A percentile compares a stretch with the other conserved stretches of the same genome.
Conservation (phyloP, 2,797 vertebrate genomes). For the Orientallactaga sibirica region DNA sequence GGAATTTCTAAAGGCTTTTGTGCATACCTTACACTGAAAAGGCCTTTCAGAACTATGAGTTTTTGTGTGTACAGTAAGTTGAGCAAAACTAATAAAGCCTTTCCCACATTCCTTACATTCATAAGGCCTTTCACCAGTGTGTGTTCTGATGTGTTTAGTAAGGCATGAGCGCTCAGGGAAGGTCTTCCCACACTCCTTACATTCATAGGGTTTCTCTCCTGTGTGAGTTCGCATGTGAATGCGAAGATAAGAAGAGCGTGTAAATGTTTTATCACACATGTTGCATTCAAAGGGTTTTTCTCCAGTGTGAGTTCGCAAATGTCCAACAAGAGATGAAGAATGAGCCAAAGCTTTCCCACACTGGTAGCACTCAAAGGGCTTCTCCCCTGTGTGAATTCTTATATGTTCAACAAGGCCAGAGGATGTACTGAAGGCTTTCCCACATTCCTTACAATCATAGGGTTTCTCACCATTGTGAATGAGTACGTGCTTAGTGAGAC, state of each 20-base stretch:
- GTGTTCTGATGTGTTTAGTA: conserved; percentile 74
- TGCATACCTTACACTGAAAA: conserved; percentile 63
- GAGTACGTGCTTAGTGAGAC: conserved; percentile 61
- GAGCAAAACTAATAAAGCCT: conserved; percentile 76
- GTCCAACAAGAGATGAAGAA: conserved; percentile 46
- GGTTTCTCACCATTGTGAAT: conserved; percentile 66
- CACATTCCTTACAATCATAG: conserved; percentile 50
- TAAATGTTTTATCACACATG: conserved; percentile 60
- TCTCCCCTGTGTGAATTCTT: conserved; percentile 57
- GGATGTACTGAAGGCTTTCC: conserved; percentile 54
- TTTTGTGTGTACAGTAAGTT: conserved; percentile 77
- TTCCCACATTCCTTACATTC: conserved; percentile 81
- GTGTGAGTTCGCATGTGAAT: conserved; percentile 61
- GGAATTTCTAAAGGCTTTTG: conserved; percentile 65
- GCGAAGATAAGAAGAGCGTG: conserved; percentile 47
- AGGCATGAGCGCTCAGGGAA: conserved; percentile 79
- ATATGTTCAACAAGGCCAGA: conserved; percentile 57
- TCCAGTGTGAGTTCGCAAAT: conserved; percentile 59
- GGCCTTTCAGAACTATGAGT: conserved; percentile 74
- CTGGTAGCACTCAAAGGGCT: conserved; percentile 50
- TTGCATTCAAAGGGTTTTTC: conserved; percentile 62
- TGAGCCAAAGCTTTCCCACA: conserved; percentile 58
- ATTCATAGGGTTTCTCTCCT: conserved; percentile 63
- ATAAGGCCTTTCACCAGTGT: conserved; percentile 82
- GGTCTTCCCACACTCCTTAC: conserved; percentile 69